Base-by-base conservation (phyloP, 2,113 vertebrate species). In the human region DNA sequence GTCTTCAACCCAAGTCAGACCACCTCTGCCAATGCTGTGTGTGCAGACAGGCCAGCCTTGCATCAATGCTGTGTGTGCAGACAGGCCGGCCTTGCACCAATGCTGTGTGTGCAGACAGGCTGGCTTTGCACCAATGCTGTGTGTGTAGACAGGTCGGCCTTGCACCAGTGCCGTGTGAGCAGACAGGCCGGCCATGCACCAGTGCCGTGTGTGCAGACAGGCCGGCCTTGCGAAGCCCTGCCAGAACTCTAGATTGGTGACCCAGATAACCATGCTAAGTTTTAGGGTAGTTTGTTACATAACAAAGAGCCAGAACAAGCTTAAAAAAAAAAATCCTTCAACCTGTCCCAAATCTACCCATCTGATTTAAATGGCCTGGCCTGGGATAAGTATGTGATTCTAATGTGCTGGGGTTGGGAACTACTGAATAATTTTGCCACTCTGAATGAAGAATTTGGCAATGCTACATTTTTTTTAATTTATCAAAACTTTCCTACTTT, bases 391-490 rank as follows among this genome's bases (percentile, higher is more conserved):
- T 70, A 6, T 30, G 40, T 55, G 5, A 50, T 50, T 45, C 35
- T 43, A 1, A 38, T 72, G 10, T 14, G 0, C 16, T 43, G 20
- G 70, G 22, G 3, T 2, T n/a, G 43, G 52, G 75, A 89, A 45
- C n/a, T 81, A 85, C 81, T 45, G 43, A 30, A 90, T 79, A 59
- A 57, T 14, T 4, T 72, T 92, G 50, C 59, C 30, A 32, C 25
- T 79, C n/a, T 84, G 70, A 78, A 48, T 72, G 38, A 55, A 55
- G 55, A 48, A 61, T 76, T 76, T 88, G 43, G 59, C 25, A 88
- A 20, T 32, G 59, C 66, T 79, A 38, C 13, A 35, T 25, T 66
- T 57, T 35, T 22, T 25, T 6, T 10, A 84, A 57, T 30, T 18
- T 23, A 38, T 48, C 30, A 79, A 14, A 78, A 9, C 7, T 73